Percentiles rank a stretch among this genome's conserved stretches.
phyloP scores from a whole-genome alignment of 2,888 invertebrate species.

The Oxystoma pomonae region DNA sequence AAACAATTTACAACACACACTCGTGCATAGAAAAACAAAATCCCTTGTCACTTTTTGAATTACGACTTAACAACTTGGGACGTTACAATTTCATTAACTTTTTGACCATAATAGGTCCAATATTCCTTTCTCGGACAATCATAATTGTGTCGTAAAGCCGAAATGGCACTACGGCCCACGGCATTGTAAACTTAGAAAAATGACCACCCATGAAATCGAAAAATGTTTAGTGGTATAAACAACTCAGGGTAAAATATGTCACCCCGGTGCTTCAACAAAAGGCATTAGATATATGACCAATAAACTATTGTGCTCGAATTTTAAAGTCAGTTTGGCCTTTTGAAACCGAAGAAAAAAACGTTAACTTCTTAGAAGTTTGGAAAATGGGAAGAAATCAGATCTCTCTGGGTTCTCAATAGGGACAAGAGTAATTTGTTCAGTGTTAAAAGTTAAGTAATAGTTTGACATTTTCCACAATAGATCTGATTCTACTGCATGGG shows the following conservation, averaged over 20 bases:
- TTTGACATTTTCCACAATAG: background rate
- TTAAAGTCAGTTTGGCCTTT: background rate
- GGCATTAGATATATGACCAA: slow-evolving; percentile 6
- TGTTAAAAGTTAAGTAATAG: background rate
- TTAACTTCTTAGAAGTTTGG: background rate
- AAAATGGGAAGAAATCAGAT: background rate
- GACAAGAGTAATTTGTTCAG: background rate
- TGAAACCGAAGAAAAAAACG: background rate
- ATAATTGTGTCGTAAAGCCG: background rate
- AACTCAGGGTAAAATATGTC: slow-evolving; percentile 7
- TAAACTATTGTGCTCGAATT: slow-evolving; percentile 6
- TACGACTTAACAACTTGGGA: background rate
- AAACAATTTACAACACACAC: too few relatives aligned
- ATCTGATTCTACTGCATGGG: background rate
- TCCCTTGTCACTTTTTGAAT: background rate
- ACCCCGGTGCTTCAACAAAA: slow-evolving; percentile 1
- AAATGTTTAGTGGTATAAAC: slow-evolving; percentile 11
- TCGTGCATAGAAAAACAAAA: background rate
- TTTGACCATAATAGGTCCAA: background rate
- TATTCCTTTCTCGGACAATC: background rate
- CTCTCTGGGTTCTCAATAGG: background rate
- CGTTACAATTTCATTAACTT: background rate
- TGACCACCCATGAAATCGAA: slow-evolving; percentile 11
- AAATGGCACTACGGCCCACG: background rate
- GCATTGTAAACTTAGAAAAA: background rate